A percentile compares a stretch with the other conserved stretches of the same genome.
phyloP scores from a whole-genome alignment of 2,888 invertebrate species.

The Dromius quadrimaculatus region DNA sequence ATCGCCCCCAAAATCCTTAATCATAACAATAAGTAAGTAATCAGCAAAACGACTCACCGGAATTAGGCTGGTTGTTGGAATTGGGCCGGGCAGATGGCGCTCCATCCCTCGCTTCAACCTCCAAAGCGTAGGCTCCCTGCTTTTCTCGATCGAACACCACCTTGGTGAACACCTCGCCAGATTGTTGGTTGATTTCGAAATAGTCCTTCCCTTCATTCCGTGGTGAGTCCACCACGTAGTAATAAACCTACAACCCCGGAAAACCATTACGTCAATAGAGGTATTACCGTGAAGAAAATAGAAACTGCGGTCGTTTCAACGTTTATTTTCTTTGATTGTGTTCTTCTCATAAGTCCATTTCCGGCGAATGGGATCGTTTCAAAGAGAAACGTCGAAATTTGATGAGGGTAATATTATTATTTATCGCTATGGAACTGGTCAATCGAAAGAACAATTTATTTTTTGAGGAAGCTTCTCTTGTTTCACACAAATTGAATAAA shows the following conservation, averaged over 20 bases:
- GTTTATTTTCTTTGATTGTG: background rate
- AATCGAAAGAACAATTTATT: too few relatives aligned
- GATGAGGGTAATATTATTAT: too few relatives aligned
- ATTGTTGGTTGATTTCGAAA: slow-evolving; percentile 96
- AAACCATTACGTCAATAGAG: slow-evolving; percentile 29
- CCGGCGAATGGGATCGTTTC: background rate
- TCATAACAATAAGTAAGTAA: slow-evolving; percentile 39
- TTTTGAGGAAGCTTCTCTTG: too few relatives aligned
- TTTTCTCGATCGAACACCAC: slow-evolving; percentile 97
- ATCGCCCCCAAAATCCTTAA: too few relatives aligned
- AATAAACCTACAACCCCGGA: slow-evolving; percentile 85
- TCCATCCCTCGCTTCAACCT: slow-evolving; percentile 96
- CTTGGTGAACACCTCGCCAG: slow-evolving; percentile 96
- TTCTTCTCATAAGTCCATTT: background rate
- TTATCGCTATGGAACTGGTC: too few relatives aligned
- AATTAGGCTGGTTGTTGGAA: slow-evolving; percentile 93
- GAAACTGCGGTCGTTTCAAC: background rate
- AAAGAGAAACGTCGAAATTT: too few relatives aligned
- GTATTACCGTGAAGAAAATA: slow-evolving; percentile 1
- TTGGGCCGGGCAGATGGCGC: slow-evolving; percentile 96
- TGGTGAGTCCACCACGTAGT: slow-evolving; percentile 91
- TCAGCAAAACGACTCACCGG: slow-evolving; percentile 76
- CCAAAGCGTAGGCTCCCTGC: slow-evolving; percentile 96
- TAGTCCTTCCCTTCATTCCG: slow-evolving; percentile 94
- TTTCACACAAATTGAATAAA: too few relatives aligned